These are phyloP conservation scores for Anomalospiza imberbis DNA, from an alignment of 2,797 vertebrate genomes.

Conservation along the genomic window DNA sequence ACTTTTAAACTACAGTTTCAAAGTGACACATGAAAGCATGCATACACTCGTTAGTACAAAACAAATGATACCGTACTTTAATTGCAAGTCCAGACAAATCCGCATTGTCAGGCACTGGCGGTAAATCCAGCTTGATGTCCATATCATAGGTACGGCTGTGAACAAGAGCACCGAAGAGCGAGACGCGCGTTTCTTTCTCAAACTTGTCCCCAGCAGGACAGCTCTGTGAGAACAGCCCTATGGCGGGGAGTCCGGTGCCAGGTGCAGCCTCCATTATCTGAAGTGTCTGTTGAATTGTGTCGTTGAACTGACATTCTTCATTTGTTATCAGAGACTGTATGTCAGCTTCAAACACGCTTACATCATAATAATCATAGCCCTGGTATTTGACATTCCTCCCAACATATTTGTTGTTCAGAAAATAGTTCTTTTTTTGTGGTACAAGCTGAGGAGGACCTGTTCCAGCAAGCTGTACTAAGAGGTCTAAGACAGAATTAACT, in stretches of 20 bases:
- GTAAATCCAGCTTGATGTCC: constrained; percentile 90
- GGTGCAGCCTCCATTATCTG: constrained; percentile 87
- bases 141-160: constrained; percentile 89
- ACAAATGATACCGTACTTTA: constrained; percentile 75
- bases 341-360: constrained; percentile 72
- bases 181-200: constrained; percentile 87
- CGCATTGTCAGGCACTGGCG: constrained; percentile 89
- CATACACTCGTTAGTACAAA: not conserved
- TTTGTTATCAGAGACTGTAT: constrained; percentile 58
- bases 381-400: constrained; percentile 69
- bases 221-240: constrained; percentile 74
- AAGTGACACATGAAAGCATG: not conserved
- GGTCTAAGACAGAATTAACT: constrained; percentile 82
- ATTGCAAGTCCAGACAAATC: constrained; percentile 90
- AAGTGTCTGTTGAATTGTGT: constrained; percentile 74
- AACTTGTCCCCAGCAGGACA: constrained; percentile 80
- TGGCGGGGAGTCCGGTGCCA: constrained; percentile 78
- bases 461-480: constrained; percentile 89
- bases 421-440: constrained; percentile 76
- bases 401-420: constrained; percentile 68
- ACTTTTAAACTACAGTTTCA: not conserved
- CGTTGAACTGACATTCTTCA: constrained; percentile 63
- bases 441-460: constrained; percentile 79
- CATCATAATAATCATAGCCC: constrained; percentile 75
- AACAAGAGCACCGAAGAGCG: constrained; percentile 91